Evolutionary conservation across 2,113 vertebrate species (phyloP).

Genomic region (Grammomys surdaster): DNA sequence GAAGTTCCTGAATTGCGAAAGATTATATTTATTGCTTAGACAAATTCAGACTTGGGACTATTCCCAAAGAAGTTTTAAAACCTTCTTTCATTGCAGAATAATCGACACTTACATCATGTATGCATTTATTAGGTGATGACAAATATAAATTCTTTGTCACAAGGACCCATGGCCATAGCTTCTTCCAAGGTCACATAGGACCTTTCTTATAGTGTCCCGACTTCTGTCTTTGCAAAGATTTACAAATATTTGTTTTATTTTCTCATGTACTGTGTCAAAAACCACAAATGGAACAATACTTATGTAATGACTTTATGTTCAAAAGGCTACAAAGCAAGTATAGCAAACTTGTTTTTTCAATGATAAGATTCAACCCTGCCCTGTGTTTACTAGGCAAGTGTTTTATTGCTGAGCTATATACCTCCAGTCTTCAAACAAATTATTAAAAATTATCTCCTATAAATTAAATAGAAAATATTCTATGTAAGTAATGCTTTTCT

Average conservation of each 20-base stretch:
- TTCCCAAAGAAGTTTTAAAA: constrained; percentile 49
- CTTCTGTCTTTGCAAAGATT: constrained; percentile 29
- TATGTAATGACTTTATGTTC: not conserved
- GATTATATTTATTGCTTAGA: constrained; percentile 33
- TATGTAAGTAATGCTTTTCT: constrained; percentile 29
- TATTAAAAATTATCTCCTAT: not conserved
- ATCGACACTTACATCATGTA: constrained; percentile 1
- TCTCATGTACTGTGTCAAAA: not conserved
- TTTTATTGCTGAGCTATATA: not conserved
- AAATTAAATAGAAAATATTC: constrained; percentile 12
- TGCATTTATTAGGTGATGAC: constrained; percentile 48
- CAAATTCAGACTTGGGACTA: constrained; percentile 37
- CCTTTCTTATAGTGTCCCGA: not conserved
- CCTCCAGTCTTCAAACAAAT: not conserved
- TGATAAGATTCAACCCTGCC: not conserved
- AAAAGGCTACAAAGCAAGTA: not conserved
- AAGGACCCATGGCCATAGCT: not conserved
- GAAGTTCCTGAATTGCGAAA: constrained; percentile 29
- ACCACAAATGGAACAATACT: not conserved
- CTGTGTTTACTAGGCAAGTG: not conserved
- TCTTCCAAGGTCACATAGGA: constrained; percentile 12
- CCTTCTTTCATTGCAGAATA: constrained; percentile 51
- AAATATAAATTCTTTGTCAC: constrained; percentile 38
- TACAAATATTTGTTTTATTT: constrained; percentile 38
- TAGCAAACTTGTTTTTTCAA: not conserved